Conservation (phyloP, 2,113 vertebrate species). For the Castor canadensis region DNA sequence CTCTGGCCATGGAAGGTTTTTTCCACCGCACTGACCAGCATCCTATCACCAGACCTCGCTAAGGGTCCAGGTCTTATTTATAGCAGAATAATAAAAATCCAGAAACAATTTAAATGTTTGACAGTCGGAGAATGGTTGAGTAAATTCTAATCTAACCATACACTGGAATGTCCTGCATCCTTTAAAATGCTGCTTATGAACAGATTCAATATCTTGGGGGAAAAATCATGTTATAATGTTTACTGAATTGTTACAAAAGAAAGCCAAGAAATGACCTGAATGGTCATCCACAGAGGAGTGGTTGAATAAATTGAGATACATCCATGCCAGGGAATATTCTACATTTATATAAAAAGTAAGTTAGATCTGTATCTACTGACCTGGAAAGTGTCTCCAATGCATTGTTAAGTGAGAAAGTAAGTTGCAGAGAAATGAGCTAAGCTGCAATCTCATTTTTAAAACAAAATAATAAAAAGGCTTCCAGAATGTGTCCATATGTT, state of each 20-base stretch:
- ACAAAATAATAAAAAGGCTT: constrained; percentile 36
- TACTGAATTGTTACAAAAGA: constrained; percentile 70
- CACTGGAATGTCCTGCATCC: not conserved
- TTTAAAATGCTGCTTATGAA: constrained; percentile 66
- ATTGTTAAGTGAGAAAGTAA: constrained; percentile 62
- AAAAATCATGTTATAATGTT: constrained; percentile 52
- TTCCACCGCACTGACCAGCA: constrained; percentile 31
- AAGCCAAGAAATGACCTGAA: constrained; percentile 60
- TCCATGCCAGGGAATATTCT: constrained; percentile 23
- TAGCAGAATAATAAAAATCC: not conserved
- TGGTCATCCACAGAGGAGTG: constrained; percentile 26
- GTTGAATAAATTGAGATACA: constrained; percentile 56
- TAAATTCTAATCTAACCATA: constrained; percentile 51
- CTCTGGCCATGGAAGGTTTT: constrained; percentile 46
- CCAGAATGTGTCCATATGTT: constrained; percentile 1
- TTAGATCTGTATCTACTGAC: constrained; percentile 64
- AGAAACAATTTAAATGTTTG: constrained; percentile 50
- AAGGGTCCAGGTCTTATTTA: constrained; percentile 47
- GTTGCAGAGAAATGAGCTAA: constrained; percentile 62
- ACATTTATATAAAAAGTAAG: constrained; percentile 69
- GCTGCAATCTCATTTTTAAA: constrained; percentile 51
- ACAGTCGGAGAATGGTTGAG: constrained; percentile 35
- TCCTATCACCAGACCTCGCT: not conserved
- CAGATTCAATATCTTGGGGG: constrained; percentile 59
- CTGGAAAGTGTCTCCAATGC: constrained; percentile 39